Evolutionary conservation across 1,140 invertebrate genomes (phyloP).

Genomic region (Agrypnia vestita): DNA sequence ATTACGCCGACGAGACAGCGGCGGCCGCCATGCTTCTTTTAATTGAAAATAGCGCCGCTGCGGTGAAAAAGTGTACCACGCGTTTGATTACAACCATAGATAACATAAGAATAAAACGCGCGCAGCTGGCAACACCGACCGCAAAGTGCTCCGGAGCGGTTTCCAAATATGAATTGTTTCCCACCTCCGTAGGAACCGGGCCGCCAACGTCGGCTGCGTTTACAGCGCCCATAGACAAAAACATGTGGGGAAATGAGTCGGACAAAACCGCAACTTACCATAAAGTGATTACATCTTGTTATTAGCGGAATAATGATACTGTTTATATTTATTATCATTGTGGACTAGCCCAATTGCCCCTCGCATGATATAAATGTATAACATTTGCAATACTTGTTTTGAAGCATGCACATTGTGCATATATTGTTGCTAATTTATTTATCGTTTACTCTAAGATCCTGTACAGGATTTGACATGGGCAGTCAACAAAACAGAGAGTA

Average conservation of each 20-base stretch:
- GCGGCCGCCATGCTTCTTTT: conserved; percentile 10
- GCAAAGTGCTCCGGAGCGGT: conserved; percentile 17
- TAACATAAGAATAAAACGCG: no score
- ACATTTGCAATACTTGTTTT: no score
- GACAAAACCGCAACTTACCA: conserved; percentile 7
- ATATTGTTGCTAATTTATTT: no score
- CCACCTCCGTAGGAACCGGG: conserved; percentile 3
- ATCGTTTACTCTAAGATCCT: no score
- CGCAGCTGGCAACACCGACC: neutral
- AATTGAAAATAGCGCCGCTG: conserved; percentile 27
- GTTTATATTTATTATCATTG: no score
- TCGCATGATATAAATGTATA: no score
- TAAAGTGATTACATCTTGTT: no score
- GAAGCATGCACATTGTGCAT: no score
- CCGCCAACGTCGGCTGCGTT: neutral
- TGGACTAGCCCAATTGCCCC: no score
- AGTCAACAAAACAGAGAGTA: no score
- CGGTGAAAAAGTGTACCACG: conserved; percentile 26
- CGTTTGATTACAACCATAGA: conserved; percentile 37
- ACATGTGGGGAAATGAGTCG: neutral
- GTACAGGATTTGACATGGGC: no score
- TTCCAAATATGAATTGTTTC: conserved; percentile 29
- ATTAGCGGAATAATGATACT: no score
- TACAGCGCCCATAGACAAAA: conserved; percentile 1
- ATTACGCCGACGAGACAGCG: conserved; percentile 4